Evolutionary conservation across 2,113 vertebrate genomes (phyloP).

Genomic region (Alaudala cheleensis): DNA sequence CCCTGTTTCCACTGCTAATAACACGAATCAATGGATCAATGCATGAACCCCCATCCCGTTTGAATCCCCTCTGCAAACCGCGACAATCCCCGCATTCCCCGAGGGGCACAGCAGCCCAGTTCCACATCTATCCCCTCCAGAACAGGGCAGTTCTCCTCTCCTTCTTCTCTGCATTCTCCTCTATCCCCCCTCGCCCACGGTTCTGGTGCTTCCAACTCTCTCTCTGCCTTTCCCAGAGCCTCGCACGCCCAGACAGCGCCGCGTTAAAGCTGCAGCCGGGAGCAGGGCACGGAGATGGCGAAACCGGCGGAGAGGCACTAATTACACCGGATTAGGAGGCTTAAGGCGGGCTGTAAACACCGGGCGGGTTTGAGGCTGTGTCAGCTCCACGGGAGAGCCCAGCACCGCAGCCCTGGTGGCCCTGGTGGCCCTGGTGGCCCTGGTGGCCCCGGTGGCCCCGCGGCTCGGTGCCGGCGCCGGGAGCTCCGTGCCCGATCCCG

Average conservation of each 20-base stretch:
- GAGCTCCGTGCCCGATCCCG: background rate
- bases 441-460: no score
- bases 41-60: accelerated
- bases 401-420: background rate
- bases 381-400: background rate
- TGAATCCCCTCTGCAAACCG: background rate
- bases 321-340: background rate
- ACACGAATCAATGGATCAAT: accelerated
- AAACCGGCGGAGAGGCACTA: background rate
- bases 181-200: accelerated
- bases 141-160: background rate
- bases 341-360: accelerated
- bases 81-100: background rate
- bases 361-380: accelerated
- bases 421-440: no score
- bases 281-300: background rate
- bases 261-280: background rate
- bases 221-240: background rate
- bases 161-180: background rate
- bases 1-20: background rate
- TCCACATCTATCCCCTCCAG: background rate
- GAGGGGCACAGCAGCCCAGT: accelerated
- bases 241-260: background rate
- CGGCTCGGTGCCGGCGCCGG: background rate
- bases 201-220: background rate